Percentiles rank a stretch among this genome's conserved stretches.
Evolutionary conservation across 2,113 vertebrate species (phyloP).

Genomic region (Cyphomyrus plagiostoma): DNA sequence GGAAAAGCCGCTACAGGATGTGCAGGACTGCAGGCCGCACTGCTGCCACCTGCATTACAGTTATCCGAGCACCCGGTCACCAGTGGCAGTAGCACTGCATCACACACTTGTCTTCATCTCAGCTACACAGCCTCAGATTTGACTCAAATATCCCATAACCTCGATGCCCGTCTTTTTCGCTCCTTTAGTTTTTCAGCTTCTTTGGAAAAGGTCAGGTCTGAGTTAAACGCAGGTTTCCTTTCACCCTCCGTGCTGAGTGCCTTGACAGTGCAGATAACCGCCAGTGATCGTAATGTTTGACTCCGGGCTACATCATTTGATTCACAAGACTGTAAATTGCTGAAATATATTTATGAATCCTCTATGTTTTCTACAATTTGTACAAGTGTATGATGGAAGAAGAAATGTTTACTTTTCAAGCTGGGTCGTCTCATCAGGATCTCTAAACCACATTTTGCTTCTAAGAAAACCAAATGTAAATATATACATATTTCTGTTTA

Average conservation of each 20-base stretch:
- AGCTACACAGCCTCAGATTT: not conserved
- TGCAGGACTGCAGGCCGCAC: not conserved
- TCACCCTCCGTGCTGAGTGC: slow-evolving; percentile 46
- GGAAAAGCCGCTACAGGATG: not conserved
- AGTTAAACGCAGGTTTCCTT: not conserved
- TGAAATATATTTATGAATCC: not conserved
- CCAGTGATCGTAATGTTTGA: not conserved
- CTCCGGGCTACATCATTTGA: slow-evolving; percentile 3
- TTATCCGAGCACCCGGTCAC: not conserved
- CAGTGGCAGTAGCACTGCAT: not conserved
- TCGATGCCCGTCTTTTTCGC: not conserved
- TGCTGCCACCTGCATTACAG: not conserved
- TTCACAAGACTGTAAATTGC: slow-evolving; percentile 20
- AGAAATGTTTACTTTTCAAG: slow-evolving; percentile 19
- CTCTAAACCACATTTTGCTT: slow-evolving; percentile 24
- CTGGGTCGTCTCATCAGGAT: slow-evolving; percentile 22
- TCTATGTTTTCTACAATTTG: slow-evolving; percentile 38
- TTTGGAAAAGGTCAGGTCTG: not conserved
- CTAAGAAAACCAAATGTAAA: slow-evolving; percentile 48
- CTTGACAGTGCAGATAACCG: slow-evolving; percentile 40
- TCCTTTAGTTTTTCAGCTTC: not conserved
- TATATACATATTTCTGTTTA: slow-evolving; percentile 47
- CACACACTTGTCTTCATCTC: not conserved
- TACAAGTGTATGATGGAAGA: slow-evolving; percentile 26
- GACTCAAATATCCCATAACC: not conserved